A percentile compares a stretch with the other conserved stretches of the same genome.
Evolutionary conservation across 2,888 invertebrate species (phyloP).

Genomic region (Luffia ferchaultella): DNA sequence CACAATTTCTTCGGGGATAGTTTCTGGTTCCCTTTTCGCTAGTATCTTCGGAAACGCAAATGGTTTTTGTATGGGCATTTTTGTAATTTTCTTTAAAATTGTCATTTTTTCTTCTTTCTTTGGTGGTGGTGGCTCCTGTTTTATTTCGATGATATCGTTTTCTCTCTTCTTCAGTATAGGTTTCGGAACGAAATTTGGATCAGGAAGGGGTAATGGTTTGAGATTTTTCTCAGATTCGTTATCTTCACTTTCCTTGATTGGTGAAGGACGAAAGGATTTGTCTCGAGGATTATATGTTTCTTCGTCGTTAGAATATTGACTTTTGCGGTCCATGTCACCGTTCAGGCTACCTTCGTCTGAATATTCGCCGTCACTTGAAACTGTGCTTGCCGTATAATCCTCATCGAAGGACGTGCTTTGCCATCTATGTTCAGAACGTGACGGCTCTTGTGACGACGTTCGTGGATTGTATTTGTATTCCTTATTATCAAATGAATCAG

Average conservation of each 20-base stretch:
- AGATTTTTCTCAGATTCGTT: constrained; percentile 67
- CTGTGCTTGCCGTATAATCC: constrained; percentile 71
- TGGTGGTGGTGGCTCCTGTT: constrained; percentile 20
- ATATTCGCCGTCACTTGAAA: constrained; percentile 56
- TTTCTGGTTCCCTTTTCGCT: constrained; percentile 40
- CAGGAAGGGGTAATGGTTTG: constrained; percentile 70
- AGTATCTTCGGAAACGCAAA: constrained; percentile 44
- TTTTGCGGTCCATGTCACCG: constrained; percentile 35
- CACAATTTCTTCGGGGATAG: constrained; percentile 20
- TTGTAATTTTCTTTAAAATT: constrained; percentile 49
- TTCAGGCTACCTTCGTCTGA: constrained; percentile 48
- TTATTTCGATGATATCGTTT: constrained; percentile 26
- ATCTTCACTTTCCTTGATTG: constrained; percentile 42
- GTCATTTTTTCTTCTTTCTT: constrained; percentile 39
- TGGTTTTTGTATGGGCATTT: constrained; percentile 42
- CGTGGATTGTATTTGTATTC: constrained; percentile 27
- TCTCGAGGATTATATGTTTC: constrained; percentile 74
- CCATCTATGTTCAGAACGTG: constrained; percentile 50
- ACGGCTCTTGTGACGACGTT: constrained; percentile 30
- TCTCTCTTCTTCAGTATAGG: constrained; percentile 77
- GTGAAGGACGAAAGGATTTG: constrained; percentile 39
- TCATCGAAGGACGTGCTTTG: constrained; percentile 61
- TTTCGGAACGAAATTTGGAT: constrained; percentile 78
- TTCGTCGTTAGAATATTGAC: constrained; percentile 59
- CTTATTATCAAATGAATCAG: constrained; percentile 36